Percentiles rank a stretch among this genome's conserved stretches.
Evolutionary conservation across 2,797 vertebrate genomes (phyloP).

Genomic region (Glossophaga mutica): DNA sequence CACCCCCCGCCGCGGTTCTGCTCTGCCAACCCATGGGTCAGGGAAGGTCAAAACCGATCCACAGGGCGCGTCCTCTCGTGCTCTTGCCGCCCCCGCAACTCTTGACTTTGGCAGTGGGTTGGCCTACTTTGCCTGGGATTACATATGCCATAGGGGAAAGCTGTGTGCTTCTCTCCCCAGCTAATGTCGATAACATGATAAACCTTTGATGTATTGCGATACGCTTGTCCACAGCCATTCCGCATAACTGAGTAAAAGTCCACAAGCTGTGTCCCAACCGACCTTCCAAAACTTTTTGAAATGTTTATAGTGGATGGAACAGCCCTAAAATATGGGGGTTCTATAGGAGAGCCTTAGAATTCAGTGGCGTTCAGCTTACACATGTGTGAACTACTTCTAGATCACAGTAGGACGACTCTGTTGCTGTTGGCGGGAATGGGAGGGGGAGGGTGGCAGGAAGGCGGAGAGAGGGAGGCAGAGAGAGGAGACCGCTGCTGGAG

Average conservation of each 20-base stretch:
- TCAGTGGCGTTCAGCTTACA: neutral
- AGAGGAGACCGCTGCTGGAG: fast-evolving
- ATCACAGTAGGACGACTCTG: neutral
- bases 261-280: neutral
- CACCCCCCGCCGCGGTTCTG: neutral
- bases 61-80: neutral
- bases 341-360: neutral
- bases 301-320: neutral
- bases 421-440: neutral
- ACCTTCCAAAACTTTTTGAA: neutral
- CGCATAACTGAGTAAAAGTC: neutral
- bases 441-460: neutral
- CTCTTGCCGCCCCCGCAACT: no score
- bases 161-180: neutral
- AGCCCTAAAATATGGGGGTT: neutral
- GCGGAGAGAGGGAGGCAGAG: neutral
- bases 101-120: neutral
- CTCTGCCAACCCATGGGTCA: neutral
- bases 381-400: neutral
- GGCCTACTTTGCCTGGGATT: neutral
- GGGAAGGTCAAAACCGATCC: neutral
- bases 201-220: neutral
- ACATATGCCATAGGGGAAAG: neutral
- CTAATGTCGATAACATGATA: neutral
- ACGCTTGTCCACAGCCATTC: neutral